Base-by-base conservation (phyloP, 64 coral and sea anemone species). In the Exaiptasia diaphana region DNA sequence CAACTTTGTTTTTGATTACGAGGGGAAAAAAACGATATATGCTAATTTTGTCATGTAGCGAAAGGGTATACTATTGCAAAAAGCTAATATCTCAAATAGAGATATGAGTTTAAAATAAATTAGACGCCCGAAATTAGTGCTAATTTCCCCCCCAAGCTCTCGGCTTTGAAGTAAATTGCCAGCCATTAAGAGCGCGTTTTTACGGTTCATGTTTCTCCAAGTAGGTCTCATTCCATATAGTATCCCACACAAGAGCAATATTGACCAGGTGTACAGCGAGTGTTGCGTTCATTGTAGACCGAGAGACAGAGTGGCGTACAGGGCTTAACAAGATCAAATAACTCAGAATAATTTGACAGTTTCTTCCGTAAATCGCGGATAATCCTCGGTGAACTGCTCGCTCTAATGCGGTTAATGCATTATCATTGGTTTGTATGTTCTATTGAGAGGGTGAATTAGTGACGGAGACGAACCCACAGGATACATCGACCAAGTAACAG, bases 141-240 rank as follows among this genome's bases (percentile, higher is more conserved):
- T 65, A 65, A 65, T 65, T 65, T 65, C n/a, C 61, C 61, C 38
- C 14, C 38, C 2, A 36, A 65, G 29, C 61, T 65, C 61, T 65
- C 32, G 18, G 61, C 12, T 38, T 65, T 65, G 30, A 65, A 26
- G 15, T 35, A 65, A 65, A 35, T 35, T 13, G n/a, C n/a, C n/a
- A n/a, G n/a, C 61, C 61, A 65, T 65, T 65, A 65, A 35, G 38
- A 55, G 17, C 61, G n/a, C n/a, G n/a, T n/a, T n/a, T n/a, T n/a
- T n/a, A 36, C 61, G 38, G 61, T 35, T 65, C 31, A 14, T 13
- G 31, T 28, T 65, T 65, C 61, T 65, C 61, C 32, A 17, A 3
- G 43, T 7, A 8, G 15, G 13, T 32, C 61, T 28, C 20, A 35
- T 35, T 14, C 38, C 61, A 65, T 35, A 35, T 65, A 35, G 38